These are phyloP conservation scores for Aphaenogaster floridana DNA, from an alignment of 1,140 invertebrate genomes.

Conservation along the genomic window DNA sequence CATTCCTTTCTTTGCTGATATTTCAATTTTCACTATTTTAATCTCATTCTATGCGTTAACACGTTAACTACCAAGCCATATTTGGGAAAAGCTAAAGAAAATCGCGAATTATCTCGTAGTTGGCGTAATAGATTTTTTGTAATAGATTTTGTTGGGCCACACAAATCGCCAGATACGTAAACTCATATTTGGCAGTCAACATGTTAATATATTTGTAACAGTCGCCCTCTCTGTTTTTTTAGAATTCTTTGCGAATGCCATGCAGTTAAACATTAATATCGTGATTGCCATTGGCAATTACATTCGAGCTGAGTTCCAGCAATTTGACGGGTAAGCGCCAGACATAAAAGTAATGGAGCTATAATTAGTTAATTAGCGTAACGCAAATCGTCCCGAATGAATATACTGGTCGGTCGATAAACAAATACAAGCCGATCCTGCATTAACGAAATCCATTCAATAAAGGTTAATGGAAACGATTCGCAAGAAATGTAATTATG, in stretches of 20 bases:
- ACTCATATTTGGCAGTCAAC: too few relatives aligned
- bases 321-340: conserved; percentile 39
- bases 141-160: too few relatives aligned
- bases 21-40: background rate
- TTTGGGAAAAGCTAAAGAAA: too few relatives aligned
- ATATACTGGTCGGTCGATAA: conserved; percentile 7
- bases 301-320: conserved; percentile 2
- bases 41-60: background rate
- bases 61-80: too few relatives aligned
- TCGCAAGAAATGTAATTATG: conserved; percentile 54
- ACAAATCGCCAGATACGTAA: too few relatives aligned
- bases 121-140: too few relatives aligned
- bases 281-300: conserved; percentile 31
- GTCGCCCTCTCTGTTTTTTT: background rate
- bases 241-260: background rate
- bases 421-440: conserved; percentile 41
- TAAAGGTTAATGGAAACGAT: conserved; percentile 54
- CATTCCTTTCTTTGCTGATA: background rate
- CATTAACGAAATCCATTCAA: conserved; percentile 52
- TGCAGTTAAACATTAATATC: conserved; percentile 32
- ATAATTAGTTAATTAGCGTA: conserved; percentile 51
- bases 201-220: background rate
- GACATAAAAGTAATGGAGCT: conserved; percentile 41
- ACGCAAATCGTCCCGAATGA: conserved; percentile 13
- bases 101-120: too few relatives aligned